Base-by-base conservation (phyloP, 2,888 invertebrate species). In the Heliconius aoede region DNA sequence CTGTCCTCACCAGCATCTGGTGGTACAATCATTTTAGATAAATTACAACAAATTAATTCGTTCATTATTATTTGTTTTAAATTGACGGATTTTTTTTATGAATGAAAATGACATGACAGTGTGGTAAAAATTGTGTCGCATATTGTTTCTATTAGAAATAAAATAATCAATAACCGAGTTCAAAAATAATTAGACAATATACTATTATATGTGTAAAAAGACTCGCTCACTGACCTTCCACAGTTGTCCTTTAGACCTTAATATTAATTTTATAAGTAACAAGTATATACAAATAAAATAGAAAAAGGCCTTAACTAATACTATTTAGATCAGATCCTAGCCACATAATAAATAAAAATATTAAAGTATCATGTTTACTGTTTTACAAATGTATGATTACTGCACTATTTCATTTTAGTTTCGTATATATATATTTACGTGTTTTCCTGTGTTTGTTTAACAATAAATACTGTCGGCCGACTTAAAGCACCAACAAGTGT, bases 401-500 rank as follows among this genome's bases (percentile, higher is more conserved):
- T 46, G 46, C 21, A 11, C 28, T 68, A 68, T 68, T 46, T 28
- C 21, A 15, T 46, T 40, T 51, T 28, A 46, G 18, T 46, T 40
- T 40, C 13, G 4, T 40, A 18, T 8, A 40, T 51, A 28, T 26
- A 28, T 68, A 46, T 18, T 24, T 26, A n/a, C n/a, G 13, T 15
- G 13, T n/a, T 65, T 4, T 64, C n/a, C 32, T n/a, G 36, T 40
- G 9, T 51, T 18, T 46, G 30, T 30, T 28, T 67, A n/a, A 4
- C 32, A 30, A n/a, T 28, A 69, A 69, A 30, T 69, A 69, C 13
- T 30, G 36, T 67, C 28, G 7, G 58, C 64, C 61, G 30, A 61
- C 51, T 21, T 58, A 24, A 75, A 75, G 75, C 75, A 75, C 75
- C 75, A 75, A 62, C 32, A 61, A 69, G 15, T 69, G 51, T 36